A percentile compares a stretch with the other conserved stretches of the same genome.
These are phyloP conservation scores for Saccopteryx bilineata DNA, from an alignment of 2,113 vertebrate genomes.

Conservation along the genomic window DNA sequence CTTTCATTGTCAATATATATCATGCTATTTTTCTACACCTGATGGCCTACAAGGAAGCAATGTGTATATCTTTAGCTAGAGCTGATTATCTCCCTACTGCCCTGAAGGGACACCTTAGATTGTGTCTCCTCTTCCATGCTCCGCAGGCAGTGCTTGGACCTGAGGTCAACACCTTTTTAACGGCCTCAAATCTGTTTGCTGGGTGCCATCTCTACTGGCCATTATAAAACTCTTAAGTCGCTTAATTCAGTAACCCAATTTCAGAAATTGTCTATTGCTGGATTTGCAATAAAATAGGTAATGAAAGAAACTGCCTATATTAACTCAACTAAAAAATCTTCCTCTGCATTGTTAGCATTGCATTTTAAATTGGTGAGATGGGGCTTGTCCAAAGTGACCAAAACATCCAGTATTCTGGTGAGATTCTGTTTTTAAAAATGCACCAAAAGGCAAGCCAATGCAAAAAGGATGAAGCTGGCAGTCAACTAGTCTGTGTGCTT, in stretches of 20 bases:
- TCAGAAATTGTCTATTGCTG: background rate
- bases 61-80: background rate
- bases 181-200: background rate
- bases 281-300: background rate
- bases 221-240: background rate
- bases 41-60: background rate
- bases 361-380: background rate
- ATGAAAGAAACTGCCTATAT: background rate
- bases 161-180: background rate
- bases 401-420: background rate
- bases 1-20: background rate
- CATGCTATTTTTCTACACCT: background rate
- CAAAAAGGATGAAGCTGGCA: background rate
- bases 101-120: background rate
- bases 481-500: background rate
- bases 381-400: background rate
- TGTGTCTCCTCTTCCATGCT: background rate
- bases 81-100: background rate
- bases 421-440: background rate
- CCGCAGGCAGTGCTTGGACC: background rate
- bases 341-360: background rate
- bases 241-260: background rate
- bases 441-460: background rate
- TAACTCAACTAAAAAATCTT: background rate
- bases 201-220: background rate